Conservation (phyloP, 1,140 invertebrate species). For the Plutomurus gul region DNA sequence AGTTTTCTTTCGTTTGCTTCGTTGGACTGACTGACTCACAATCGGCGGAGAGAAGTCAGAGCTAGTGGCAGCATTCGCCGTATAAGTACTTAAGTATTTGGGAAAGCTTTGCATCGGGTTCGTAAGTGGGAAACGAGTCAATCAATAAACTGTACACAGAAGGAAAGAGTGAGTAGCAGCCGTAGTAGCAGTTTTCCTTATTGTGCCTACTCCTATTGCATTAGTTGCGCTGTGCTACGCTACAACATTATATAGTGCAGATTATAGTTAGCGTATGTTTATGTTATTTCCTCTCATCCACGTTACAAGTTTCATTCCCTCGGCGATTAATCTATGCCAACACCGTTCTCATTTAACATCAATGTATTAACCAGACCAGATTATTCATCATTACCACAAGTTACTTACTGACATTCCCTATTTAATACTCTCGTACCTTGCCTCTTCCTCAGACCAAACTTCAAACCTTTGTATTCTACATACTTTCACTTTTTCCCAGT, state of each 20-base stretch:
- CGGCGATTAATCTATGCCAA: conserved; percentile 19
- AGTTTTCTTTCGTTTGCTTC: neutral
- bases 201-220: neutral
- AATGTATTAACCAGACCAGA: conserved; percentile 25
- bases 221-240: neutral
- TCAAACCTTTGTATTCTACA: neutral
- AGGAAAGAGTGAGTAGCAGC: neutral
- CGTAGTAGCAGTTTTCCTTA: neutral
- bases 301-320: conserved; percentile 16
- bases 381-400: conserved; percentile 19
- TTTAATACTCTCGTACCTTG: neutral
- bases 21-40: neutral
- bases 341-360: conserved; percentile 26
- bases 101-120: no score
- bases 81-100: no score
- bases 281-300: conserved; percentile 24
- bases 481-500: no score
- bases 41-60: neutral
- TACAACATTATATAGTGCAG: no score
- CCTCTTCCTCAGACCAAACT: neutral
- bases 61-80: neutral
- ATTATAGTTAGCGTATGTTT: conserved; percentile 15
- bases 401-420: neutral
- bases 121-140: neutral
- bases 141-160: conserved; percentile 24